Base-by-base conservation (phyloP, 1,140 invertebrate species). In the Anoplolepis gracilipes region DNA sequence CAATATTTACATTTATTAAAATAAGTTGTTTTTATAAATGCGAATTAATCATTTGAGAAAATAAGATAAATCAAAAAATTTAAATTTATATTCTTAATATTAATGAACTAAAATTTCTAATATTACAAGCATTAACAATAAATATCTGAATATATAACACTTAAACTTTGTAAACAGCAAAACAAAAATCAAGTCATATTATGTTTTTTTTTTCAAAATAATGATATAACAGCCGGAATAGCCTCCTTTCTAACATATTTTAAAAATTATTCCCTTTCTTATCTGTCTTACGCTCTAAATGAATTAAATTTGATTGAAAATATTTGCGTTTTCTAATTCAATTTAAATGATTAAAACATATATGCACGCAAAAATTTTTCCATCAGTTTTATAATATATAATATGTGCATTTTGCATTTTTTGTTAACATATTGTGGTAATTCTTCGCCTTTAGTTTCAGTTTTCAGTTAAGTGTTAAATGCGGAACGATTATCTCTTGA, bases 401-500 rank as follows among this genome's bases (percentile, higher is more conserved):
- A 28, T 49, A 49, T 46, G 0, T 46, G 10, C 42, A 11, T 19
- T 49, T 8, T 5, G 13, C 53, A 13, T n/a, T 57, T 7, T 0
- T 13, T 33, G 13, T 57, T 16, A 10, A 16, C 36, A 0, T 25
- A 19, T 30, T 10, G 62, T 19, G 19, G 3, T 46, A 61, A 22
- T 30, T n/a, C 19, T 59, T 61, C 53, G 42, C 46, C 16, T 61
- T 61, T 11, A 5, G 28, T 11, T 62, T 30, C 39, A 49, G 3
- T 22, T 78, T 64, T 62, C 2, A 46, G 13, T n/a, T 65, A 55
- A 46, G n/a, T 22, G 65, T 46, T 49, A 62, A 61, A 76, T 13
- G 42, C 11, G 33, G 6, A 55, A 19, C n/a, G 53, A 87, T 65
- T 10, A 78, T 87, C 19, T 42, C 30, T 30, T 55, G 33, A 59